Evolutionary conservation across 2,797 vertebrate genomes (phyloP).

Genomic region (Galaxias olidus): DNA sequence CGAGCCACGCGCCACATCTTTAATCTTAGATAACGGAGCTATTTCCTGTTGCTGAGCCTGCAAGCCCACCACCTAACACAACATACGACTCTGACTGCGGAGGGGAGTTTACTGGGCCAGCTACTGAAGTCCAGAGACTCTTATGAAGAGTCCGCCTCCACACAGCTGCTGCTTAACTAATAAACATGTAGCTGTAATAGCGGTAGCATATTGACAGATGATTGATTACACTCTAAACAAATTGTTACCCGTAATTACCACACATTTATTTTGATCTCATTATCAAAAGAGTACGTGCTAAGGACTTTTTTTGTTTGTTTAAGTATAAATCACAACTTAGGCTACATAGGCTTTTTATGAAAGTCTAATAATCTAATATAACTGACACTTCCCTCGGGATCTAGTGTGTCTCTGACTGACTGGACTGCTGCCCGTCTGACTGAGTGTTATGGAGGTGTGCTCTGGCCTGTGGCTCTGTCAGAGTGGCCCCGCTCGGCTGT

Average conservation of each 20-base stretch:
- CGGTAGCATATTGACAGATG: background rate
- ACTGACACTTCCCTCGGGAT: too few species aligned
- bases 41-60: conserved; percentile 32
- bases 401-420: too few species aligned
- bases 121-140: background rate
- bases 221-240: background rate
- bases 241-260: too few species aligned
- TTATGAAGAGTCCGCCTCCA: background rate
- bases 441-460: background rate
- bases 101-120: background rate
- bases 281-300: too few species aligned
- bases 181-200: background rate
- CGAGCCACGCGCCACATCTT: conserved; percentile 53
- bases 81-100: conserved; percentile 4
- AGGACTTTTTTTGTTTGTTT: too few species aligned
- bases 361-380: too few species aligned
- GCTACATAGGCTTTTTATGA: too few species aligned
- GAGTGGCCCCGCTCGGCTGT: conserved; percentile 34
- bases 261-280: too few species aligned
- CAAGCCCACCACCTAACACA: conserved; percentile 10
- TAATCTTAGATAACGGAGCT: conserved; percentile 47
- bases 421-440: background rate
- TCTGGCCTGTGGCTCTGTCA: conserved; percentile 5
- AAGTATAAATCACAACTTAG: too few species aligned
- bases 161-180: conserved; percentile 9